These are phyloP conservation scores for Ischnura elegans DNA, from an alignment of 2,888 invertebrate species.

Conservation along the genomic window DNA sequence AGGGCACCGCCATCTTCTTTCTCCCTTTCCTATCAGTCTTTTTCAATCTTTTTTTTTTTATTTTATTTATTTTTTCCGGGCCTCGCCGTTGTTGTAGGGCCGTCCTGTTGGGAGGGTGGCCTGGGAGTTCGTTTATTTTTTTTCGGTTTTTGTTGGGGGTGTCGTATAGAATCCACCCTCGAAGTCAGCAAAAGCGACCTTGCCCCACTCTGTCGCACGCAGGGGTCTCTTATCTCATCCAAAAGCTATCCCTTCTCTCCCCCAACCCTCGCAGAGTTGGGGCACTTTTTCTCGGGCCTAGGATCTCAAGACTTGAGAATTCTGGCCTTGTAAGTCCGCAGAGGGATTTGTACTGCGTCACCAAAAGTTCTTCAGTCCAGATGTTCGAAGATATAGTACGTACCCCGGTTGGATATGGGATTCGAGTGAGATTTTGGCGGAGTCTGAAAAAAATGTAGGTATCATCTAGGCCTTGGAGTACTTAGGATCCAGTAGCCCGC, in stretches of 20 bases:
- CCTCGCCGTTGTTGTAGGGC: not conserved
- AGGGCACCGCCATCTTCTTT: not conserved
- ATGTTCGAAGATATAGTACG: no score
- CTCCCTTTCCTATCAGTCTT: not conserved
- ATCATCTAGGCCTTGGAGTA: no score
- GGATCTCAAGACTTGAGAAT: no score
- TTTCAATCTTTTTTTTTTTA: not conserved
- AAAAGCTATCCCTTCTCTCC: not conserved
- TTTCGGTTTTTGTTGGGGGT: not conserved
- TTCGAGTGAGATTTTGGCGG: no score
- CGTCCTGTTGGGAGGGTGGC: not conserved
- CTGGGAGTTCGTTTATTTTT: no score
- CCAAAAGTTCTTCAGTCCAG: no score
- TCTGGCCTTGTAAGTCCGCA: no score
- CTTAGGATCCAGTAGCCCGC: no score
- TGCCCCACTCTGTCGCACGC: conserved; percentile 41
- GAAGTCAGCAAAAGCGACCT: conserved; percentile 42
- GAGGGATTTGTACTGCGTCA: no score
- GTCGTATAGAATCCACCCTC: not conserved
- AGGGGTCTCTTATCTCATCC: not conserved
- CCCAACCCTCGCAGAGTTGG: not conserved
- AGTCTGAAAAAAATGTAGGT: no score
- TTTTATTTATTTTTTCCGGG: not conserved
- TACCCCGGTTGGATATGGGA: no score
- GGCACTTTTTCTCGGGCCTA: not conserved